phyloP scores from a whole-genome alignment of 1,140 invertebrate species.

The Zaprionus gabonicus region DNA sequence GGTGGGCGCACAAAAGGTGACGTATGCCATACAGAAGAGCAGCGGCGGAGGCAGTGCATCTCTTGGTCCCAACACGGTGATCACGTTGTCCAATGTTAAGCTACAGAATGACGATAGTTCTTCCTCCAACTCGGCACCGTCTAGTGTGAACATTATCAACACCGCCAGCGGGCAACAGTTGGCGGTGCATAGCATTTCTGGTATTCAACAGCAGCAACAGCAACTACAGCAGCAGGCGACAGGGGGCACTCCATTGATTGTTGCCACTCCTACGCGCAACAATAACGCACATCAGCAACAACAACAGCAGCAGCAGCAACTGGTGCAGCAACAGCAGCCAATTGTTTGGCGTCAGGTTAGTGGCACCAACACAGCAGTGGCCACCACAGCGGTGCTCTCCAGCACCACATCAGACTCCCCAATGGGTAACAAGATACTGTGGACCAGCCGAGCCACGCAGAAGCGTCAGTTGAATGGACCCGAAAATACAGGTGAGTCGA shows the following conservation, averaged over 20 bases:
- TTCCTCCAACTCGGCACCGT: slow-evolving; percentile 29
- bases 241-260: slow-evolving; percentile 62
- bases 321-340: slow-evolving; percentile 65
- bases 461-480: slow-evolving; percentile 79
- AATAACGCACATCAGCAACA: slow-evolving; percentile 66
- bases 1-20: slow-evolving; percentile 69
- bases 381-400: slow-evolving; percentile 69
- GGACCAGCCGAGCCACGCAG: slow-evolving; percentile 70
- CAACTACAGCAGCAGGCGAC: slow-evolving; percentile 52
- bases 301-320: slow-evolving; percentile 57
- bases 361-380: slow-evolving; percentile 70
- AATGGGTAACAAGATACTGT: slow-evolving; percentile 75
- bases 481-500: slow-evolving; percentile 74
- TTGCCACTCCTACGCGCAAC: slow-evolving; percentile 69
- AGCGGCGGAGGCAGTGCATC: slow-evolving; percentile 50
- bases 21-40: slow-evolving; percentile 73
- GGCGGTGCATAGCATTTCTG: slow-evolving; percentile 77
- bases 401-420: slow-evolving; percentile 59
- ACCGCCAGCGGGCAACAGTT: slow-evolving; percentile 78
- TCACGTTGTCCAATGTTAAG: slow-evolving; percentile 77
- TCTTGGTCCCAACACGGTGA: slow-evolving; percentile 75
- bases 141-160: slow-evolving; percentile 78
- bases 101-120: slow-evolving; percentile 66
- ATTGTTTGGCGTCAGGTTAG: slow-evolving; percentile 80
- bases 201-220: slow-evolving; percentile 60